These are phyloP conservation scores for Tiaroga cobitis DNA, from an alignment of 2,797 vertebrate genomes.

Conservation along the genomic window DNA sequence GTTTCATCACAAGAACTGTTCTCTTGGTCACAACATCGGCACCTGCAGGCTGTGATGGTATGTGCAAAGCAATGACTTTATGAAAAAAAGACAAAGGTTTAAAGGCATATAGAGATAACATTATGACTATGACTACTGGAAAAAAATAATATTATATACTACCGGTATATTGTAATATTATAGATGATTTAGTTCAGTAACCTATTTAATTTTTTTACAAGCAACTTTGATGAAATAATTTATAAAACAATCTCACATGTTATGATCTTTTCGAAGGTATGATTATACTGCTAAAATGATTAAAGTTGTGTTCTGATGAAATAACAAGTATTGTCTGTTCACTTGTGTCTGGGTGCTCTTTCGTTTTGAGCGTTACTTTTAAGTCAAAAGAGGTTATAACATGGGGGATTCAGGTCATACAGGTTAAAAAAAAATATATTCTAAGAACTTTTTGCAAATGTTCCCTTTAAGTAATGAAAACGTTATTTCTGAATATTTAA, in stretches of 20 bases:
- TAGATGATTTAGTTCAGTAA: constrained; percentile 88
- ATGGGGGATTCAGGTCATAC: no score
- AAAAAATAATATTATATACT: constrained; percentile 81
- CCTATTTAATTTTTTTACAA: constrained; percentile 91
- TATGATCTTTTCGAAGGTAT: constrained; percentile 86
- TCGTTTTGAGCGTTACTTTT: neutral
- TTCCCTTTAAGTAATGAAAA: no score
- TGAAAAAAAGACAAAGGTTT: constrained; percentile 70
- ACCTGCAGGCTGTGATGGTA: constrained; percentile 73
- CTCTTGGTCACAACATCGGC: constrained; percentile 76
- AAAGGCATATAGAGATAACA: constrained; percentile 85
- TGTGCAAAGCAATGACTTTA: constrained; percentile 70
- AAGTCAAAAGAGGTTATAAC: no score
- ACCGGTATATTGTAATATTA: constrained; percentile 89
- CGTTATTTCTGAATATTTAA: no score
- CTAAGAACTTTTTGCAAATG: no score
- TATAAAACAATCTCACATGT: constrained; percentile 88
- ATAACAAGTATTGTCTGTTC: constrained; percentile 83
- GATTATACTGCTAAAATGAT: constrained; percentile 85
- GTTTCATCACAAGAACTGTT: constrained; percentile 78
- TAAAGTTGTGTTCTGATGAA: constrained; percentile 85
- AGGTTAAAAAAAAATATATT: no score
- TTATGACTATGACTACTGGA: constrained; percentile 83
- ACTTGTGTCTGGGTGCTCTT: constrained; percentile 46
- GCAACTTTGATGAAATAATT: constrained; percentile 89